phyloP scores from a whole-genome alignment of 2,888 invertebrate genomes.

The Xylocampa areola region DNA sequence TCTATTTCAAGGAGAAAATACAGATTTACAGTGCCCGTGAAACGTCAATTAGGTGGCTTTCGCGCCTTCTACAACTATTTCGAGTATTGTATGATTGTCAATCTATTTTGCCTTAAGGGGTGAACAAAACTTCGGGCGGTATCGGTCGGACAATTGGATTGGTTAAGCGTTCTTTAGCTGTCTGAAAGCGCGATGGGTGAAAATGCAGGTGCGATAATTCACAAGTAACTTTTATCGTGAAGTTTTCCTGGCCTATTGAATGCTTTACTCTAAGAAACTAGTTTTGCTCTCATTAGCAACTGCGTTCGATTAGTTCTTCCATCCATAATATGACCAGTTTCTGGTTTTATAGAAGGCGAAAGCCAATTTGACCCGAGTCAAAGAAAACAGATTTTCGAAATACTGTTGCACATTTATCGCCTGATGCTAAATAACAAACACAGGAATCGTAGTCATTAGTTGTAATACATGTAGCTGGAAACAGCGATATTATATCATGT shows the following conservation, averaged over 20 bases:
- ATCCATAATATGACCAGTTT: constrained; percentile 16
- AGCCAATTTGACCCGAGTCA: constrained; percentile 14
- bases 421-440: background rate
- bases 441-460: no score
- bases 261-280: constrained; percentile 18
- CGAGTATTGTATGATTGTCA: constrained; percentile 63
- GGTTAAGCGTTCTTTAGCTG: constrained; percentile 21
- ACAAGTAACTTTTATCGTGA: constrained; percentile 21
- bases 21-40: constrained; percentile 70
- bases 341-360: constrained; percentile 6
- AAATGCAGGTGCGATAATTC: constrained; percentile 44
- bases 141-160: constrained; percentile 31
- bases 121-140: constrained; percentile 55
- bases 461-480: no score
- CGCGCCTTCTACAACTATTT: constrained; percentile 65
- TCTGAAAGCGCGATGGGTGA: constrained; percentile 44
- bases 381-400: background rate
- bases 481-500: no score
- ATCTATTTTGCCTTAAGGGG: constrained; percentile 63
- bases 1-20: constrained; percentile 74
- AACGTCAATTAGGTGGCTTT: constrained; percentile 71
- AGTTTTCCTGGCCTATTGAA: constrained; percentile 4
- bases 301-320: constrained; percentile 11
- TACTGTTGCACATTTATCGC: background rate
- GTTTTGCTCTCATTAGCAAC: constrained; percentile 31